These are phyloP conservation scores for Onychostruthus taczanowskii DNA, from an alignment of 2,113 vertebrate genomes.

Conservation along the genomic window DNA sequence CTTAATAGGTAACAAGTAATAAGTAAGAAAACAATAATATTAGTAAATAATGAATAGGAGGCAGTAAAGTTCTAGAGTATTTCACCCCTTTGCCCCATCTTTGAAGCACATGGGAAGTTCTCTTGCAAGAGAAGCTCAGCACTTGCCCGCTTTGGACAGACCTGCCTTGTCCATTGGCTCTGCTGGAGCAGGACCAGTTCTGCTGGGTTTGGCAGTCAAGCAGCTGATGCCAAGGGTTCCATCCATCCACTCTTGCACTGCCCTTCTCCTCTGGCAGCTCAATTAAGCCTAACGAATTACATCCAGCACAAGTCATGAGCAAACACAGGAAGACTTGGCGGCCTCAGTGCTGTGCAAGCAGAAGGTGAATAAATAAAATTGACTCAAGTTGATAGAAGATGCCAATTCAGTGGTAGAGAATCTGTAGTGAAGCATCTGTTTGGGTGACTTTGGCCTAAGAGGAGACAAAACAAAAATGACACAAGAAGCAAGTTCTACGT, in stretches of 20 bases:
- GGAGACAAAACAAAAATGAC: background rate
- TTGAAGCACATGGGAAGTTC: background rate
- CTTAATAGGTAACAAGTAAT: background rate
- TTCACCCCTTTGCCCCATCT: background rate
- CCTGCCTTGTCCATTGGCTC: background rate
- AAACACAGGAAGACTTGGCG: background rate
- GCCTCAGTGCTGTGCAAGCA: background rate
- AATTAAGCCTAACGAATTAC: constrained; percentile 15
- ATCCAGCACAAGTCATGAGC: background rate
- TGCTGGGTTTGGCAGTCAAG: background rate
- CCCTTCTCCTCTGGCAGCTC: background rate
- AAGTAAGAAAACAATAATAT: background rate
- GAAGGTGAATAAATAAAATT: constrained; percentile 39
- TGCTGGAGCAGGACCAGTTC: background rate
- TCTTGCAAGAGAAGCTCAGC: background rate
- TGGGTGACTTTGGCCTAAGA: background rate
- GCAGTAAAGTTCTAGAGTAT: background rate
- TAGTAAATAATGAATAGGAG: background rate
- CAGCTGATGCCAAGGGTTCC: background rate
- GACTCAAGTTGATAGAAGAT: constrained; percentile 22
- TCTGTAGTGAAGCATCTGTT: background rate
- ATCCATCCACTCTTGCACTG: background rate
- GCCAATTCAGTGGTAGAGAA: background rate
- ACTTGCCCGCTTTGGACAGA: fast-evolving
- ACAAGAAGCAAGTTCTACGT: background rate